Evolutionary conservation across 2,888 invertebrate genomes (phyloP).

Genomic region (Ectobius pallidus): DNA sequence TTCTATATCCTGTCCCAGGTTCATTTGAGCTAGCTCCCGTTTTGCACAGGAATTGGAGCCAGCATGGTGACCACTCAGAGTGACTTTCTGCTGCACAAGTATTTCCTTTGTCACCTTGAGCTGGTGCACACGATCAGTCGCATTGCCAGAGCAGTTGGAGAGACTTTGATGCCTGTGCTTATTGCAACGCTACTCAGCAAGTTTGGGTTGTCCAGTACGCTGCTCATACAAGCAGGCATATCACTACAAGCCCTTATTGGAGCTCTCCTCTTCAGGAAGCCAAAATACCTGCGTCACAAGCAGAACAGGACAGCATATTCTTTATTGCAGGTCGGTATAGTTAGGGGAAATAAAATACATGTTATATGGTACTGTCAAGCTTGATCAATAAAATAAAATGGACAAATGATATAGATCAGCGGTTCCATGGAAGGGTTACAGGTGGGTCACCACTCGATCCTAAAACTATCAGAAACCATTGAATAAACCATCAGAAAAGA

Average conservation of each 20-base stretch:
- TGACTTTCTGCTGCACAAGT: conserved; percentile 1
- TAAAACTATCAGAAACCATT: too few relatives aligned
- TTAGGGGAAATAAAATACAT: too few relatives aligned
- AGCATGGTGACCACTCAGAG: not conserved
- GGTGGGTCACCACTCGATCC: too few relatives aligned
- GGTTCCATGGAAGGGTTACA: too few relatives aligned
- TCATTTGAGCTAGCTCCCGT: too few relatives aligned
- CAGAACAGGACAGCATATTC: not conserved
- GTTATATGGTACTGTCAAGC: too few relatives aligned
- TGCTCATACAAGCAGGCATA: not conserved
- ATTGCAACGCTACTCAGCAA: not conserved
- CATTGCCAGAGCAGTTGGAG: not conserved
- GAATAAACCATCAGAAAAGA: too few relatives aligned
- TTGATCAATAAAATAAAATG: too few relatives aligned
- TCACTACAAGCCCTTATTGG: conserved; percentile 6
- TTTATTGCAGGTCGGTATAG: not conserved
- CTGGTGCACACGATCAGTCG: not conserved
- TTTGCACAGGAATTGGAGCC: conserved; percentile 7
- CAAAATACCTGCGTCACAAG: not conserved
- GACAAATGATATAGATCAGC: too few relatives aligned
- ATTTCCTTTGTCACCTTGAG: not conserved
- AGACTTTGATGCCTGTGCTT: not conserved
- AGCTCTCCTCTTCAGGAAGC: not conserved
- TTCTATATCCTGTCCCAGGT: too few relatives aligned
- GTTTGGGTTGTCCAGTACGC: not conserved